Percentiles rank a stretch among this genome's conserved stretches.
Conservation (phyloP, 2,888 invertebrate genomes). For the Oithona nana region DNA sequence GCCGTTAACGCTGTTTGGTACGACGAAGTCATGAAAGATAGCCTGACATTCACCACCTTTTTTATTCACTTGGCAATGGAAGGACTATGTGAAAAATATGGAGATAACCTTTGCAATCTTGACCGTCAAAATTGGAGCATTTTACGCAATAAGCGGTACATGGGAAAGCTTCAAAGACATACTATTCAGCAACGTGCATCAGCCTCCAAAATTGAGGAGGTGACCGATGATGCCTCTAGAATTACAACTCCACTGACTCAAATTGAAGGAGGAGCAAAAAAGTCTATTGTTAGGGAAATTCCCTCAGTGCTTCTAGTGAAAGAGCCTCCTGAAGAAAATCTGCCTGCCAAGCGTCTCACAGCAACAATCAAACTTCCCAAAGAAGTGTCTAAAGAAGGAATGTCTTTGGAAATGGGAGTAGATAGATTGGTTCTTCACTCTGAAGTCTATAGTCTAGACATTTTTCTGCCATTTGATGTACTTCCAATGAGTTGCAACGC, state of each 20-base stretch:
- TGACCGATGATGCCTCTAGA: neutral
- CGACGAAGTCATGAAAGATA: neutral
- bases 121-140: neutral
- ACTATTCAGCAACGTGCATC: slow-evolving; percentile 1
- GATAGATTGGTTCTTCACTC: neutral
- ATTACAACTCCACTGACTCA: neutral
- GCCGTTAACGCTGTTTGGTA: neutral
- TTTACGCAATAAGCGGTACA: neutral
- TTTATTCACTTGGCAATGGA: slow-evolving; percentile 5
- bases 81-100: slow-evolving; percentile 11
- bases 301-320: neutral
- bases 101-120: slow-evolving; percentile 6
- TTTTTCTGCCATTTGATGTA: slow-evolving; percentile 1
- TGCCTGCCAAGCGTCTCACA: neutral
- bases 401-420: neutral
- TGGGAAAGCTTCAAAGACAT: neutral
- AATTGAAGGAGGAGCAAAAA: too few relatives aligned
- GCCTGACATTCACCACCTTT: slow-evolving; percentile 1
- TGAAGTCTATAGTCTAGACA: neutral
- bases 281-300: neutral
- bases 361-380: neutral
- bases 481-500: too few relatives aligned
- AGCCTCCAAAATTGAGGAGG: neutral
- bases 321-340: neutral
- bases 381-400: neutral